These are phyloP conservation scores for Paguma larvata DNA, from an alignment of 2,797 vertebrate species.

Conservation along the genomic window DNA sequence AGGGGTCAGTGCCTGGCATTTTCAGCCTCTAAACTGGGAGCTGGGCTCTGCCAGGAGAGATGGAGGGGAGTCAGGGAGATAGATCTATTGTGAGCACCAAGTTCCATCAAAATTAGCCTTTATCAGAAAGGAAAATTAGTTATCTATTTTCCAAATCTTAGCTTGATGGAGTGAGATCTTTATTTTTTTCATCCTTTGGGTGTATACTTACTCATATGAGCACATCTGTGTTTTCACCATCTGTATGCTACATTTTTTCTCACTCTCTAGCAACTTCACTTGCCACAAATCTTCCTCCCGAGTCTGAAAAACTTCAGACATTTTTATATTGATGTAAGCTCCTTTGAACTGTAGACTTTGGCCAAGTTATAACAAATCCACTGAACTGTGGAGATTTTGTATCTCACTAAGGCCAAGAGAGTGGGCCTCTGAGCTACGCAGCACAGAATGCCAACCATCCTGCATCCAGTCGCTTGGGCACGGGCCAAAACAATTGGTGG, in stretches of 20 bases:
- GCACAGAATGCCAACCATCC: neutral
- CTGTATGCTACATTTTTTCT: neutral
- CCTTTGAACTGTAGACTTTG: constrained; percentile 4
- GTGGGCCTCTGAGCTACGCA: neutral
- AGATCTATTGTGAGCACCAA: neutral
- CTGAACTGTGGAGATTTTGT: neutral
- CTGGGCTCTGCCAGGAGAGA: neutral
- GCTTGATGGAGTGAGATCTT: neutral
- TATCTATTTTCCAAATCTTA: neutral
- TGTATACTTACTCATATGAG: neutral
- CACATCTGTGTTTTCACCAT: neutral
- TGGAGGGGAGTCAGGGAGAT: too few relatives aligned
- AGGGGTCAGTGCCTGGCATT: neutral
- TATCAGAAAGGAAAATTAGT: neutral
- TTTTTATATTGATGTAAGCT: neutral
- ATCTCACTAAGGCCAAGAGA: neutral
- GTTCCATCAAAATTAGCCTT: neutral
- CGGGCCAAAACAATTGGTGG: neutral
- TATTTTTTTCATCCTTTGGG: neutral
- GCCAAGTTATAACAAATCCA: neutral
- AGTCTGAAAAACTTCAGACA: neutral
- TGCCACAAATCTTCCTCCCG: neutral
- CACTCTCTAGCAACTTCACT: neutral
- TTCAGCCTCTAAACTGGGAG: neutral
- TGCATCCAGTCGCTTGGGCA: neutral